A percentile compares a stretch with the other conserved stretches of the same genome.
These are phyloP conservation scores for Dromius quadrimaculatus DNA, from an alignment of 2,888 invertebrate species.

Conservation along the genomic window DNA sequence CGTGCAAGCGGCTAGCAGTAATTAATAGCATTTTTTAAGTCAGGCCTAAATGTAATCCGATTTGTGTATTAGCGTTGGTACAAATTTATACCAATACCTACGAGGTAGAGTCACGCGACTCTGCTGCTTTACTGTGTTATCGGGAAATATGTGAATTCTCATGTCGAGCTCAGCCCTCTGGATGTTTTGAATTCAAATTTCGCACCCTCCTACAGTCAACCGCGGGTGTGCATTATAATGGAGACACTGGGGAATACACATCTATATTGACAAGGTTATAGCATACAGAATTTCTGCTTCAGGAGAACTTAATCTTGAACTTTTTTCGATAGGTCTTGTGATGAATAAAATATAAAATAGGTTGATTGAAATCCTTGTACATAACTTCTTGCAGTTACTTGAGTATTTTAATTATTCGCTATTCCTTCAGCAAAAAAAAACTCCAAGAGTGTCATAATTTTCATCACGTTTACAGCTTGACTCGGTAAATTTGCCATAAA, in stretches of 20 bases:
- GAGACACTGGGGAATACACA: too few species aligned
- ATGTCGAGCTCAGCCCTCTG: constrained; percentile 6
- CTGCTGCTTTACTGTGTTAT: not conserved
- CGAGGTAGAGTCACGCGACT: constrained; percentile 19
- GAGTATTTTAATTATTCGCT: too few species aligned
- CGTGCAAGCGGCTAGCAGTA: constrained; percentile 23
- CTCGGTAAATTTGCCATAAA: not conserved
- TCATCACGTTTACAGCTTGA: constrained; percentile 15
- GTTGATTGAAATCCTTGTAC: too few species aligned
- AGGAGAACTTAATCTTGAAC: too few species aligned
- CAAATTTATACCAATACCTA: constrained; percentile 24
- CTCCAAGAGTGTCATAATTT: constrained; percentile 2
- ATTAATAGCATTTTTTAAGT: constrained; percentile 43
- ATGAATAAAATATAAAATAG: too few species aligned
- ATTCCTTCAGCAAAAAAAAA: not conserved
- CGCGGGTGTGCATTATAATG: constrained; percentile 7
- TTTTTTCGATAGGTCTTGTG: too few species aligned
- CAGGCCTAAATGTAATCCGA: constrained; percentile 35
- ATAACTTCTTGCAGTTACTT: too few species aligned
- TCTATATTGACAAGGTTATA: too few species aligned
- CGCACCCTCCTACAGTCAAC: not conserved
- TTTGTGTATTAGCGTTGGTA: constrained; percentile 45
- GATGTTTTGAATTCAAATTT: constrained; percentile 18
- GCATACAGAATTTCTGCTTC: too few species aligned
- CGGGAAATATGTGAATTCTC: constrained; percentile 4